A percentile compares a stretch with the other conserved stretches of the same genome.
These are phyloP conservation scores for Halcyon leucocephala DNA, from an alignment of 2,797 vertebrate species.

Conservation along the genomic window DNA sequence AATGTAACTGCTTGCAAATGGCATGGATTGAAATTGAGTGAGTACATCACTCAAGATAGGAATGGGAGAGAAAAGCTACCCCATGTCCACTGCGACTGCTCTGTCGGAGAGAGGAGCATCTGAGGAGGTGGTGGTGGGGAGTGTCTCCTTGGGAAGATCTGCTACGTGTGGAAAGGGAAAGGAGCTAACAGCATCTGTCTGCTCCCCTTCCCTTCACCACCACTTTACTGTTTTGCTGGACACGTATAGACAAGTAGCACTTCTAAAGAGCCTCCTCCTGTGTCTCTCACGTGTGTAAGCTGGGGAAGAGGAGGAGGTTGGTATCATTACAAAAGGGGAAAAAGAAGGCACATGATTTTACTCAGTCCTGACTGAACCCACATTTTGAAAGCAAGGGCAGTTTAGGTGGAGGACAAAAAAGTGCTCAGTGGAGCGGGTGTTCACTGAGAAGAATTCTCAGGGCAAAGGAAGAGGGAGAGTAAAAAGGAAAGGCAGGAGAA, in stretches of 20 bases:
- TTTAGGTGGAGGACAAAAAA: conserved; percentile 67
- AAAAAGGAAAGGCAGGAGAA: conserved; percentile 74
- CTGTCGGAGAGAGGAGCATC: not conserved
- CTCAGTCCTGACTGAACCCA: conserved; percentile 76
- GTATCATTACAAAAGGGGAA: conserved; percentile 74
- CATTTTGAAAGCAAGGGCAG: conserved; percentile 75
- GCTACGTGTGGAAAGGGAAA: conserved; percentile 51
- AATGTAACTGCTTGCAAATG: not conserved
- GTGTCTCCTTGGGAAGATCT: conserved; percentile 63
- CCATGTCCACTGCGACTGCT: not conserved
- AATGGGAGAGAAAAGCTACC: conserved; percentile 10
- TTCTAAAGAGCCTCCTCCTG: conserved; percentile 46
- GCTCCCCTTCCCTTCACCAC: not conserved
- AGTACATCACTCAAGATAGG: not conserved
- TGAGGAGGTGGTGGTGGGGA: conserved; percentile 22
- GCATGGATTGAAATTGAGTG: not conserved
- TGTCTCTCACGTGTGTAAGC: not conserved
- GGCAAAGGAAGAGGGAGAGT: conserved; percentile 59
- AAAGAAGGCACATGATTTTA: conserved; percentile 85
- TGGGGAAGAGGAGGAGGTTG: conserved; percentile 67
- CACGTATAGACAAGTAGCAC: conserved; percentile 52
- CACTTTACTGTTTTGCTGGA: conserved; percentile 38
- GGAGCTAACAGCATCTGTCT: not conserved
- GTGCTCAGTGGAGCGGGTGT: conserved; percentile 39
- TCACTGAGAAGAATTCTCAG: conserved; percentile 56